Conservation (phyloP, 1,140 invertebrate genomes). For the Idris sp. region DNA sequence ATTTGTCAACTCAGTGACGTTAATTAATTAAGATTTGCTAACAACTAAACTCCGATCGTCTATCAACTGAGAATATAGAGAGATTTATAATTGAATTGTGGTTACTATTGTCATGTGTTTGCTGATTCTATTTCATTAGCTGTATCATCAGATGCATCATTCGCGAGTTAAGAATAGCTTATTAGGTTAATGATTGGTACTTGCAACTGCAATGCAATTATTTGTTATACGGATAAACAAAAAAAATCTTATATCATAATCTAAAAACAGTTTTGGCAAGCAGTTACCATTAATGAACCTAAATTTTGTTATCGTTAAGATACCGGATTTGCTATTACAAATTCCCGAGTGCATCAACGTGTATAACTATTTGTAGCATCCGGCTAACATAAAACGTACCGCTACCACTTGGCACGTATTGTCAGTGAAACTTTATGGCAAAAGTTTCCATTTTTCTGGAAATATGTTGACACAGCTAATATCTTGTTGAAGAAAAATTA, state of each 20-base stretch:
- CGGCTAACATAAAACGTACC: slow-evolving; percentile 36
- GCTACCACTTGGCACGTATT: slow-evolving; percentile 47
- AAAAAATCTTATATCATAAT: too few species aligned
- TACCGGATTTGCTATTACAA: slow-evolving; percentile 15
- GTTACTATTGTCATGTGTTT: slow-evolving; percentile 26
- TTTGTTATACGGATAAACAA: too few species aligned
- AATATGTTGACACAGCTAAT: slow-evolving; percentile 40
- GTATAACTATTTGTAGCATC: slow-evolving; percentile 26
- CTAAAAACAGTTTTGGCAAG: slow-evolving; percentile 14
- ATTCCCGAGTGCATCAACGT: slow-evolving; percentile 13
- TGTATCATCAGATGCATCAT: too few species aligned
- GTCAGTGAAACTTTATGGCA: slow-evolving; percentile 24
- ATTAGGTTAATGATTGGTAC: too few species aligned
- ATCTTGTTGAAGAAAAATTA: too few species aligned
- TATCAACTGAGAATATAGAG: slow-evolving; percentile 10
- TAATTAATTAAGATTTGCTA: slow-evolving; percentile 42
- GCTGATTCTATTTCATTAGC: slow-evolving; percentile 33
- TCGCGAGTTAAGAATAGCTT: too few species aligned
- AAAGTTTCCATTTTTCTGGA: slow-evolving; percentile 50
- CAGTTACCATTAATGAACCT: slow-evolving; percentile 20
- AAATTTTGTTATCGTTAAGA: slow-evolving; percentile 19
- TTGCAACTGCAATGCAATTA: neutral
- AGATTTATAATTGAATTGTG: slow-evolving; percentile 26
- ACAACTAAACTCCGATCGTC: slow-evolving; percentile 27
- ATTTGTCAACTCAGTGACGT: slow-evolving; percentile 34